Percentiles rank a stretch among this genome's conserved stretches.
phyloP scores from a whole-genome alignment of 2,888 invertebrate genomes.

The Ectemnius lituratus region DNA sequence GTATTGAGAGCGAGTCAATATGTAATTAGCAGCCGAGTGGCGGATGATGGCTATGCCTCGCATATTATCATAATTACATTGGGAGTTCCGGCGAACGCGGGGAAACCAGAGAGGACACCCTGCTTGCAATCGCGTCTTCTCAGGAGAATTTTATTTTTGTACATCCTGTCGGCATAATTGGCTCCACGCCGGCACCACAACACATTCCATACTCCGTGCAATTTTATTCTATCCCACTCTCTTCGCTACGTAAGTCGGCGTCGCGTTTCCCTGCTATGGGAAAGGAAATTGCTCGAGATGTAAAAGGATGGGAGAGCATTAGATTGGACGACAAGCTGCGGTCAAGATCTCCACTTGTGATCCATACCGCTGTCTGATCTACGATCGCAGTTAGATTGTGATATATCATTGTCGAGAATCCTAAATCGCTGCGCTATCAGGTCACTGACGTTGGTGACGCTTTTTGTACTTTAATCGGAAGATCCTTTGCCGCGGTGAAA shows the following conservation, averaged over 20 bases:
- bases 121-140: neutral
- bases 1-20: slow-evolving; percentile 24
- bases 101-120: neutral
- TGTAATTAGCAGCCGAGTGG: slow-evolving; percentile 38
- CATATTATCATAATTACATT: slow-evolving; percentile 45
- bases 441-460: slow-evolving; percentile 48
- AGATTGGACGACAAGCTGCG: neutral
- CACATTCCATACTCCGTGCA: neutral
- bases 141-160: neutral
- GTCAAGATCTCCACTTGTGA: too few species aligned
- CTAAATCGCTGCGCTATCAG: slow-evolving; percentile 62
- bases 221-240: neutral
- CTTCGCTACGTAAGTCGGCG: neutral
- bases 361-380: slow-evolving; percentile 25
- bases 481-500: slow-evolving; percentile 13
- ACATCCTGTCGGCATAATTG: neutral
- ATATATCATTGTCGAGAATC: slow-evolving; percentile 55
- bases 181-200: neutral
- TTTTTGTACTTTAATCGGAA: slow-evolving; percentile 48
- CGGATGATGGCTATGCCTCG: slow-evolving; percentile 16
- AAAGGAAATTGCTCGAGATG: slow-evolving; percentile 1
- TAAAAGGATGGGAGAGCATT: neutral
- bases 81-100: slow-evolving; percentile 8
- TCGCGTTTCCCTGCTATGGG: neutral
- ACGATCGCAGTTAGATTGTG: slow-evolving; percentile 46